These are phyloP conservation scores for Patella caerulea DNA, from an alignment of 2,888 invertebrate species.

Conservation along the genomic window DNA sequence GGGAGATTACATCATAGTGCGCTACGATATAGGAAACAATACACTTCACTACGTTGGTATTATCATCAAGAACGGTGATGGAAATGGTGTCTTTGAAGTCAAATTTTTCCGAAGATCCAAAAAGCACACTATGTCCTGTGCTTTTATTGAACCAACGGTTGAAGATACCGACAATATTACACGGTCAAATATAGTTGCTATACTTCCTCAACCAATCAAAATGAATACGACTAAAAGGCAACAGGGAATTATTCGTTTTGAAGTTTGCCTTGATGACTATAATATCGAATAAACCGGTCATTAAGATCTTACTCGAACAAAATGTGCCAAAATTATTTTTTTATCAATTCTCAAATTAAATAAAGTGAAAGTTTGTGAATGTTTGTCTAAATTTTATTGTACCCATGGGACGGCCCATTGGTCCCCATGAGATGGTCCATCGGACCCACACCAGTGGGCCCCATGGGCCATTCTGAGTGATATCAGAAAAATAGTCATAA, in stretches of 20 bases:
- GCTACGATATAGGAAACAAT: not conserved
- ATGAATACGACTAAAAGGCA: not conserved
- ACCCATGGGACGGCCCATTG: not conserved
- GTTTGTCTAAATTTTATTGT: not conserved
- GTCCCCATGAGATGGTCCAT: not conserved
- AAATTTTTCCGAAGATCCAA: too few relatives aligned
- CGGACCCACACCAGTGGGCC: not conserved
- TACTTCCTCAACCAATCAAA: not conserved
- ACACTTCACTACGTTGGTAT: not conserved
- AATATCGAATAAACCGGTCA: not conserved
- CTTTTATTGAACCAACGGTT: not conserved
- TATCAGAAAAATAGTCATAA: too few relatives aligned
- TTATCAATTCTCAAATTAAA: too few relatives aligned
- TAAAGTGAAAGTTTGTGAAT: not conserved
- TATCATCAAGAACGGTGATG: not conserved
- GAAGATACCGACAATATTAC: not conserved
- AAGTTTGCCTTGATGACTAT: not conserved
- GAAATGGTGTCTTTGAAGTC: too few relatives aligned
- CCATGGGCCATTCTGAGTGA: too few relatives aligned
- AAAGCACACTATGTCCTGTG: not conserved
- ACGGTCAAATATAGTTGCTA: too few relatives aligned
- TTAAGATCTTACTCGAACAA: too few relatives aligned
- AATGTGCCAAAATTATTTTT: too few relatives aligned
- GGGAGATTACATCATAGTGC: not conserved
- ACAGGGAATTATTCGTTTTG: not conserved